Evolutionary conservation across 2,797 vertebrate genomes (phyloP).

Genomic region (Apogon hyalosoma): DNA sequence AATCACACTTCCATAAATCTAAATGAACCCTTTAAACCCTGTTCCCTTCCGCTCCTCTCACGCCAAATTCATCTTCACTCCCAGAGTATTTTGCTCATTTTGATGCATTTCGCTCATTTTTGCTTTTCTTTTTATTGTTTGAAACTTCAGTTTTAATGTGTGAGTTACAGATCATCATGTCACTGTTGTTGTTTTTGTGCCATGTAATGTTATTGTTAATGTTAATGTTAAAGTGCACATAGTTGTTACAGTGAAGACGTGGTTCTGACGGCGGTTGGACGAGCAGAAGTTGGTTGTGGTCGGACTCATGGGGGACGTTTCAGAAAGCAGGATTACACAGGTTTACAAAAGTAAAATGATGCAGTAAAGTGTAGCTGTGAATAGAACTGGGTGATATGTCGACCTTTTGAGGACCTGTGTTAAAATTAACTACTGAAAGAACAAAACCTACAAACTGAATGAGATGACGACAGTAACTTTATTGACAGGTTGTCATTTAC

Average conservation of each 20-base stretch:
- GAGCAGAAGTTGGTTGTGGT: conserved; percentile 37
- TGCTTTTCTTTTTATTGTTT: conserved; percentile 14
- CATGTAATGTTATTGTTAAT: conserved; percentile 43
- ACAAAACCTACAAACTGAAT: too few species aligned
- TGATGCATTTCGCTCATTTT: conserved; percentile 11
- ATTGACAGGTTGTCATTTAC: too few species aligned
- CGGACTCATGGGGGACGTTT: conserved; percentile 21
- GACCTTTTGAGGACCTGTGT: too few species aligned
- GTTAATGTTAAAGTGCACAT: conserved; percentile 48
- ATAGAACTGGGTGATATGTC: neutral
- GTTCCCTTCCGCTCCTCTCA: neutral
- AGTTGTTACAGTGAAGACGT: conserved; percentile 10
- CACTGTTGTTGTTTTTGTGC: conserved; percentile 26
- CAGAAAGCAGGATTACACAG: conserved; percentile 44
- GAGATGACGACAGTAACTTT: too few species aligned
- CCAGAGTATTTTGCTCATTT: neutral
- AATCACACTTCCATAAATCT: too few species aligned
- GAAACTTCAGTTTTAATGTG: conserved; percentile 17
- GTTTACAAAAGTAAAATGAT: neutral
- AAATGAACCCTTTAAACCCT: neutral
- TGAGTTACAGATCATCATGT: conserved; percentile 26
- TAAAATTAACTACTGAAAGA: too few species aligned
- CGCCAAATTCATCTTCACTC: conserved; percentile 27
- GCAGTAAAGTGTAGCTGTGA: neutral
- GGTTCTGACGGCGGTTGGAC: conserved; percentile 34